Base-by-base conservation (phyloP, 1,140 invertebrate species). In the Bilobella aurantiaca region DNA sequence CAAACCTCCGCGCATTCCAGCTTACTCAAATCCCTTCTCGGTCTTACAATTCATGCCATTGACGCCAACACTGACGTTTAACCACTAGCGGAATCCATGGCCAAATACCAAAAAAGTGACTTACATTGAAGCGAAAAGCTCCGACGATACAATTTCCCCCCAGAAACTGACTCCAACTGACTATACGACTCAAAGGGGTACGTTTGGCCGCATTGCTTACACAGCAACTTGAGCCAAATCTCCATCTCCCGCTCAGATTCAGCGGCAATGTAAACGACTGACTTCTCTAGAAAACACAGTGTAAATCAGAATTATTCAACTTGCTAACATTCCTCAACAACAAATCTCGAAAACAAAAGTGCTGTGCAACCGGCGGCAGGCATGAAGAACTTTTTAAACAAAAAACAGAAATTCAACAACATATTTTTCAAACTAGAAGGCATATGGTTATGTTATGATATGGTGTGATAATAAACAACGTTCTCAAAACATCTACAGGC, bases 181-280 rank as follows among this genome's bases (percentile, higher is more conserved):
- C 60, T 32, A 60, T 42, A 63, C 46, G 65, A 46, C 53, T 37
- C n/a, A 66, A 5, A 21, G 12, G n/a, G n/a, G 56, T 3, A 21
- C 1, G 1, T 57, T 31, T 3, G 3, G 42, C 34, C n/a, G 42
- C n/a, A 61, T 46, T n/a, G 61, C 23, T 60, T 32, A 5, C 23
- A 47, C 21, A 70, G 61, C 18, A 65, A 27, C n/a, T 30, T 67
- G 29, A 69, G 46, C 70, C 70, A 72, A 25, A 63, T 59, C 29
- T 68, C 64, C 16, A 72, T 28, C 46, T 72, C 70, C 0, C 31
- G 16, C 49, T 72, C 65, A 0, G 70, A 69, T 30, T 72, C 70
- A 1, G 70, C 70, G 1, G 70, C 70, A 29, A 72, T 58, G 37
- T 72, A 72, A 8, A 64, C 58, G 23, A 66, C 64, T 37, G 63